Base-by-base conservation (phyloP, 2,888 invertebrate species). In the Callinectes sapidus region DNA sequence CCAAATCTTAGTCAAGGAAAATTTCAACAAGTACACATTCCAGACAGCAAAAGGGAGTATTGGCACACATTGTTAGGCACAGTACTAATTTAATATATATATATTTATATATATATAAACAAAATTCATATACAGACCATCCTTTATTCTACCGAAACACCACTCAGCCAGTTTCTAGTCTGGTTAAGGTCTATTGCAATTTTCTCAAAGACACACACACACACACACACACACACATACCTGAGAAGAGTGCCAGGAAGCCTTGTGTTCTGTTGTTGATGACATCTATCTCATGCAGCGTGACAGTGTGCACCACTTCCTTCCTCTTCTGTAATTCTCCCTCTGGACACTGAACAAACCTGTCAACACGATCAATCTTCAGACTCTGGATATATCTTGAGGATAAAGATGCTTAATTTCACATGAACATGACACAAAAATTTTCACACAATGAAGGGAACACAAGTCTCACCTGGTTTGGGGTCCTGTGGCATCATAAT, bases 231-330 rank as follows among this genome's bases (percentile, higher is more conserved):
- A 28, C 6, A 71, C 32, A 94, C 94, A 90, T 95, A 97, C 98
- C 98, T 10, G 99, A 99, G 96, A 99, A 99, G 0, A 99, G 96
- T 0, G 99, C 99, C 39, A 99, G 96, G 95, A 99, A 99, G 0
- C 99, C 99, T 95, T 99, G 99, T 0, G 99, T 99, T 94, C 99
- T 97, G 85, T 99, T 99, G 96, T 99, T 99, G 95, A 99, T 99
- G 8, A 99, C 99, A 95, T 99, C 99, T 91, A 99, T 98, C 96
- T 99, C 99, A 95, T 99, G 99, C n/a, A 99, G 96, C 0, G 99
- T 99, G 0, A 99, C 99, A 0, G 99, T 99, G 95, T 99, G 99
- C 0, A 99, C 99, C 14, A 96, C 99, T 96, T 99, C 98, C 95
- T 99, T 99, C 39, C 99, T 97, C 95, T 99, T 99, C 96, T 99